These are phyloP conservation scores for Sebastes matsubarae DNA, from an alignment of 2,797 vertebrate genomes.

Conservation along the genomic window DNA sequence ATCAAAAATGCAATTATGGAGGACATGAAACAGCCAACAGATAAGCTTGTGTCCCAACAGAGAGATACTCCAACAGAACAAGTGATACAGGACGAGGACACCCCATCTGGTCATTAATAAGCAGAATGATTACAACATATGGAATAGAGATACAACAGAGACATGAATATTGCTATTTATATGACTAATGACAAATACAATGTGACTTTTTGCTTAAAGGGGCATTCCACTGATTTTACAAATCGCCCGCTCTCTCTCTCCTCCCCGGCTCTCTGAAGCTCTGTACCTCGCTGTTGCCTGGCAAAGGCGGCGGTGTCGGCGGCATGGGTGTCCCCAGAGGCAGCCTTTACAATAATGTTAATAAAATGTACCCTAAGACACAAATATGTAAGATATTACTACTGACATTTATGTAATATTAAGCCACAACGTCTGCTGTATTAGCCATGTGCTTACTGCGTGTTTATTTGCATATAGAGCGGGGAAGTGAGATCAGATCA, in stretches of 20 bases:
- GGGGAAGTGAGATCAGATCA: too few relatives aligned
- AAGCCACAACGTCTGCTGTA: too few relatives aligned
- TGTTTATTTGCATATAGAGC: too few relatives aligned
- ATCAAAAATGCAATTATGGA: slow-evolving; percentile 70
- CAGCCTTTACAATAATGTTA: too few relatives aligned
- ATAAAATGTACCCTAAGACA: too few relatives aligned
- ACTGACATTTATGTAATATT: too few relatives aligned
- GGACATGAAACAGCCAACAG: slow-evolving; percentile 42
- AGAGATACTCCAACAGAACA: slow-evolving; percentile 4
- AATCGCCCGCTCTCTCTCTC: background rate
- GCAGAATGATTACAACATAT: background rate
- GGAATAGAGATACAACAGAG: background rate
- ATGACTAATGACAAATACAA: background rate
- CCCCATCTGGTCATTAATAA: background rate
- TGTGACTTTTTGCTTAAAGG: background rate
- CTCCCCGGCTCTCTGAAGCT: too few relatives aligned
- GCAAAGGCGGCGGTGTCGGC: too few relatives aligned
- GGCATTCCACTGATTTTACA: background rate
- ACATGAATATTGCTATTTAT: background rate
- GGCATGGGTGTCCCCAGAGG: too few relatives aligned
- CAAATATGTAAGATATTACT: too few relatives aligned
- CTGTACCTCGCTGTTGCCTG: too few relatives aligned
- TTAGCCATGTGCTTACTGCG: too few relatives aligned
- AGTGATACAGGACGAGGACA: background rate
- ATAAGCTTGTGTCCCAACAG: slow-evolving; percentile 41